Conservation (phyloP, 1,140 invertebrate species). For the Diorhabda sublineata region DNA sequence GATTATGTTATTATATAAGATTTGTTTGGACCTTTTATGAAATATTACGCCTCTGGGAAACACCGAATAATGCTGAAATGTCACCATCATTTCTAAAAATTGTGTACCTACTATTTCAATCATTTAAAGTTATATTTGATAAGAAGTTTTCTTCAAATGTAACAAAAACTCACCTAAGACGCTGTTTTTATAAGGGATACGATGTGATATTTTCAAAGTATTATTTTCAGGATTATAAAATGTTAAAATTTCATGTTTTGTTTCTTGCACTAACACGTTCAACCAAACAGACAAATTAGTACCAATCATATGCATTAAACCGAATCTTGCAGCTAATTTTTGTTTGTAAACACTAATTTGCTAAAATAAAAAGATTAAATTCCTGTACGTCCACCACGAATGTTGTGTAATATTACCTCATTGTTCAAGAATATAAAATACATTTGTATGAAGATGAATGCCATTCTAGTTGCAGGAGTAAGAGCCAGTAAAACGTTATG, state of each 20-base stretch:
- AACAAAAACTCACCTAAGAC: constrained; percentile 24
- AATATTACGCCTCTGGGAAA: no score
- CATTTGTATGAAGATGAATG: constrained; percentile 95
- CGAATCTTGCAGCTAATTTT: constrained; percentile 81
- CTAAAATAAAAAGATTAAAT: constrained; percentile 45
- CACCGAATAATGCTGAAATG: no score
- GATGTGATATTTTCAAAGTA: constrained; percentile 69
- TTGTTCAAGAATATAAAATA: constrained; percentile 83
- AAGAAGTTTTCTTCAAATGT: no score
- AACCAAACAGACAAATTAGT: constrained; percentile 93
- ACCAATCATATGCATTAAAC: constrained; percentile 94
- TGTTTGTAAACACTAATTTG: constrained; percentile 89
- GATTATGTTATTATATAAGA: no score
- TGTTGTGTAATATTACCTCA: constrained; percentile 41
- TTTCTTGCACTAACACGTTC: constrained; percentile 88
- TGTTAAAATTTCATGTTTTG: constrained; percentile 87
- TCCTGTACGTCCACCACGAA: no score
- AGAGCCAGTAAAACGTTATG: constrained; percentile 83
- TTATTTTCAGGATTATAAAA: constrained; percentile 85
- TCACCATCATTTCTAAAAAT: no score
- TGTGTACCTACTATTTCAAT: no score
- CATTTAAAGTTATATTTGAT: no score
- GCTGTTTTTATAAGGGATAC: constrained; percentile 46
- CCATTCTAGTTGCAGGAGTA: constrained; percentile 84
- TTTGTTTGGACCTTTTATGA: no score